These are phyloP conservation scores for Peromyscus maniculatus DNA, from an alignment of 2,113 vertebrate genomes.

Conservation along the genomic window DNA sequence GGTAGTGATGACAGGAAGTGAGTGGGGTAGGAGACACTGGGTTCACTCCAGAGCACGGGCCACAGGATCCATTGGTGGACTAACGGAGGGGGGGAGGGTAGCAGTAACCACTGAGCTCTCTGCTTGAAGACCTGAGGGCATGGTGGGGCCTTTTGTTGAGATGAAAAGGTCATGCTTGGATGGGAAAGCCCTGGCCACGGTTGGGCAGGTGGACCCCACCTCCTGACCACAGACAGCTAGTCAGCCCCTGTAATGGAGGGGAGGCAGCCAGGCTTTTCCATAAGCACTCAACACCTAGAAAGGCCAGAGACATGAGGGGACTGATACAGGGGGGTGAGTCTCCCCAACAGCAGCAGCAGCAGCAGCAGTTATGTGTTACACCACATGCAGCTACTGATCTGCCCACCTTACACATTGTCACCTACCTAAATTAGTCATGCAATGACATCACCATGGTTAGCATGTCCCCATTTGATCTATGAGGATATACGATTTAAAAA, in stretches of 20 bases:
- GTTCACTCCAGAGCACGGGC: background rate
- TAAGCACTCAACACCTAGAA: background rate
- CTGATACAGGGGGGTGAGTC: background rate
- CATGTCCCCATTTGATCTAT: background rate
- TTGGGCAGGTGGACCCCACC: background rate
- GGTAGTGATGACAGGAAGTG: fast-evolving
- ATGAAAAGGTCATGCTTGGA: background rate
- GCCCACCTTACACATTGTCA: background rate
- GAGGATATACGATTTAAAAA: background rate
- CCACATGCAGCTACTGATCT: background rate
- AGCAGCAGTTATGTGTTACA: background rate
- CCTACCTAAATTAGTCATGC: background rate
- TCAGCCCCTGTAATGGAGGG: background rate
- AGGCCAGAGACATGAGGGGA: no score
- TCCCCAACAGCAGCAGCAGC: background rate
- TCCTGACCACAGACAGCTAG: background rate
- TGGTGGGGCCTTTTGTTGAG: background rate
- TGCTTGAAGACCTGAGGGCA: background rate
- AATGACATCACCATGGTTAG: background rate
- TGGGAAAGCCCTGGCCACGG: background rate
- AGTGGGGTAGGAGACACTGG: background rate
- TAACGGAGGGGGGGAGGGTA: background rate
- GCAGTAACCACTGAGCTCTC: background rate
- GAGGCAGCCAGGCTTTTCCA: background rate
- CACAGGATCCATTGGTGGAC: background rate